phyloP scores from a whole-genome alignment of 1,140 invertebrate genomes.

The Hyposmocoma kahamanoa region DNA sequence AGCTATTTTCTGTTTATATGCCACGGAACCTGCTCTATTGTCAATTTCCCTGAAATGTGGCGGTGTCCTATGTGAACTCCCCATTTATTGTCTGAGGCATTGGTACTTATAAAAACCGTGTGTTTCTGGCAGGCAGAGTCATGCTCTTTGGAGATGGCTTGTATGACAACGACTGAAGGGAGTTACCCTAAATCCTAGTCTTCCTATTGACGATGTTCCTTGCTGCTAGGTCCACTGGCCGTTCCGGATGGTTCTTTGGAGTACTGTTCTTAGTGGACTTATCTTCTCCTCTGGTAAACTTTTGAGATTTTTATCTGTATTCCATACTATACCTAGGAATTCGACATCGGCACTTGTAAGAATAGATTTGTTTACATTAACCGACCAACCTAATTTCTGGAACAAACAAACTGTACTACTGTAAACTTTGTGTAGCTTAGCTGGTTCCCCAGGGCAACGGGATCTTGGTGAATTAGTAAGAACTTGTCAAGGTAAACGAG shows the following conservation, averaged over 20 bases:
- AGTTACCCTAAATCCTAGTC: no score
- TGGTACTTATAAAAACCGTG: no score
- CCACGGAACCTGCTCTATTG: no score
- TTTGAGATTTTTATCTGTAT: constrained; percentile 4
- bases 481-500: constrained; percentile 38
- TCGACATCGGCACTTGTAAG: constrained; percentile 2
- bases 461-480: constrained; percentile 23
- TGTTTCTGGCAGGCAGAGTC: no score
- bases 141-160: no score
- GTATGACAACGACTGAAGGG: no score
- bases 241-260: no score
- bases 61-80: no score
- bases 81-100: no score
- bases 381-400: constrained; percentile 1
- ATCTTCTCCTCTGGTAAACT: neutral
- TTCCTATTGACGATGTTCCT: neutral
- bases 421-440: neutral
- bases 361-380: constrained; percentile 6
- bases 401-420: neutral
- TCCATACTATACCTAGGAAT: constrained; percentile 6
- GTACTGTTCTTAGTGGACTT: neutral
- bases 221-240: no score
- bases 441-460: constrained; percentile 11
- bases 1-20: no score
- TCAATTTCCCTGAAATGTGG: no score